Evolutionary conservation across 2,797 vertebrate genomes (phyloP), one percentile per base, ranked within the genome.

Genomic region (Gallirallus australis): DNA sequence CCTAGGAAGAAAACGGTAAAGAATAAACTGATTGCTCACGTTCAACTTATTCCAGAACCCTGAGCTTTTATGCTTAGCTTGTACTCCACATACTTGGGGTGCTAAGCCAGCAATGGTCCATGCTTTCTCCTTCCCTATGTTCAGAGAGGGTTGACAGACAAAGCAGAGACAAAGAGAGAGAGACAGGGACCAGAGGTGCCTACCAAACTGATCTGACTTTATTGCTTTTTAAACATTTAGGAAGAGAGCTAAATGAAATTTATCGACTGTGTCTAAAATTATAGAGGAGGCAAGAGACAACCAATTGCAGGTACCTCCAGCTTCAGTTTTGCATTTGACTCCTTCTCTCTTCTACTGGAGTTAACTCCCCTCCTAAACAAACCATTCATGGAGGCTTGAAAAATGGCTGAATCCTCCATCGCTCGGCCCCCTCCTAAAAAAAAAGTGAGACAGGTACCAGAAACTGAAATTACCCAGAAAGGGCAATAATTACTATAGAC

Each of bases 331-430:
- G 96, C 93, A 93, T 81, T 94, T 97, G 95, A 95, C 86, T 97
- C 96, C 94, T 97, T 95, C 97, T 97, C 95, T 97, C 97, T 97
- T 97, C 97, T 97, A 97, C 64, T 96, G 96, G 96, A 97, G 97
- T 86, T 94, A 97, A 97, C 84, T 97, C 96, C 94, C 97, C 96
- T 96, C 97, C 97, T 97, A 97, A 97, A 97, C 97, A 97, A 97
- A 96, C 73, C 95, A 97, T 94, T 97, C 96, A 97, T 96, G 95
- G 97, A 97, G 96, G 97, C 96, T 97, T 97, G 97, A 97, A 97
- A 97, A 97, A 97, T 97, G 95, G 97, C 69, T 97, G 97, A 97
- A 94, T 97, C 92, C 97, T 96, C 96, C 96, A 97, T 79, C 96
- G 95, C 85, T 97, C 84, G 95, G 84, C 94, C 96, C 96, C 92